Conservation (phyloP, 2,888 invertebrate genomes). For the Cerastis leucographa region DNA sequence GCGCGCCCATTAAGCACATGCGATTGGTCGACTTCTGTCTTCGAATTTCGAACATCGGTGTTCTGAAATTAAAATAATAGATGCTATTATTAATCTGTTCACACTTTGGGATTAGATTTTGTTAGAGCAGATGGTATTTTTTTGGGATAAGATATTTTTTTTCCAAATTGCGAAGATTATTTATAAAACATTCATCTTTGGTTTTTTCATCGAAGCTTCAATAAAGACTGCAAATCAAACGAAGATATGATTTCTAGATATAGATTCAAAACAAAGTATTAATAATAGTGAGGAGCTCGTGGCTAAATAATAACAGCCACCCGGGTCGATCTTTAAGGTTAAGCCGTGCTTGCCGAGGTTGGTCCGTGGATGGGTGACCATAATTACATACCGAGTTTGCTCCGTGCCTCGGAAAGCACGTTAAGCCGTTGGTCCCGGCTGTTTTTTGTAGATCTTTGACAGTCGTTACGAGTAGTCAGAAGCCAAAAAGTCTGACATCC, state of each 20-base stretch:
- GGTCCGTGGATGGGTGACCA: too few species aligned
- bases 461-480: too few species aligned
- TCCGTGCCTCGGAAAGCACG: too few species aligned
- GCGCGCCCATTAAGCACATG: slow-evolving; percentile 81
- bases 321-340: too few species aligned
- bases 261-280: too few species aligned
- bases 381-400: too few species aligned
- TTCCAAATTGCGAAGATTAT: not conserved
- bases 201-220: not conserved
- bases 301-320: too few species aligned
- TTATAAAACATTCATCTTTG: not conserved
- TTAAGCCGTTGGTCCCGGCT: too few species aligned
- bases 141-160: not conserved
- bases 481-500: too few species aligned
- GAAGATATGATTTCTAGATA: not conserved
- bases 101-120: slow-evolving; percentile 67
- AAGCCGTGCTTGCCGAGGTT: too few species aligned
- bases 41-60: slow-evolving; percentile 58
- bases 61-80: slow-evolving; percentile 65
- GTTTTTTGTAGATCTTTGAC: too few species aligned
- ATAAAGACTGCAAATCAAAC: not conserved
- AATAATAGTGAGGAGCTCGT: too few species aligned
- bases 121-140: slow-evolving; percentile 32
- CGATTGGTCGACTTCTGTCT: slow-evolving; percentile 71
- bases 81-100: slow-evolving; percentile 65